Conservation (phyloP, 2,797 vertebrate genomes). For the Cuniculus paca region DNA sequence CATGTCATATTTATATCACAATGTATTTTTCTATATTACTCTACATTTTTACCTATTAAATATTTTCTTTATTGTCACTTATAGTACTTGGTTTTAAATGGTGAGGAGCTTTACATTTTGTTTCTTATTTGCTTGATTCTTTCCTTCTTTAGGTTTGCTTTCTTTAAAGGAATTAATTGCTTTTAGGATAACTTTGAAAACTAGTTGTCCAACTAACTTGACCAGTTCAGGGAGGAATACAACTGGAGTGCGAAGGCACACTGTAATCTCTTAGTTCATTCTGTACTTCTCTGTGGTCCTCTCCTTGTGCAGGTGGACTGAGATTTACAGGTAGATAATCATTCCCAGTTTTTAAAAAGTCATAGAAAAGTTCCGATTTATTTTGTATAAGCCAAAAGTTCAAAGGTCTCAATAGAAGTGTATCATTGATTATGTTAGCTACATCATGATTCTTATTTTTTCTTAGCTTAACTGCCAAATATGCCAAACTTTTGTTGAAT, state of each 20-base stretch:
- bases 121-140: background rate
- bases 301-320: constrained; percentile 95
- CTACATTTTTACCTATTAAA: constrained; percentile 1
- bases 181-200: background rate
- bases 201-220: constrained; percentile 97
- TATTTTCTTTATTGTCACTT: background rate
- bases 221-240: constrained; percentile 94
- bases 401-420: background rate
- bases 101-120: background rate
- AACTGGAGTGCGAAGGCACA: constrained; percentile 94
- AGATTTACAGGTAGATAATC: constrained; percentile 89
- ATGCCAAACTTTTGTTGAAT: background rate
- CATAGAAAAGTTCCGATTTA: background rate
- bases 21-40: constrained; percentile 63
- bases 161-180: background rate
- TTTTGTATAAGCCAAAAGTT: background rate
- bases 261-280: constrained; percentile 96
- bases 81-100: background rate
- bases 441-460: constrained; percentile 9
- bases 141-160: background rate
- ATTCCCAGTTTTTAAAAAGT: background rate
- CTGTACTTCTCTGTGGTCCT: constrained; percentile 96
- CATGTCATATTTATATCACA: background rate
- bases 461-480: background rate
- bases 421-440: background rate